Base-by-base conservation (phyloP, 2,888 invertebrate species). In the Lasius platythorax region DNA sequence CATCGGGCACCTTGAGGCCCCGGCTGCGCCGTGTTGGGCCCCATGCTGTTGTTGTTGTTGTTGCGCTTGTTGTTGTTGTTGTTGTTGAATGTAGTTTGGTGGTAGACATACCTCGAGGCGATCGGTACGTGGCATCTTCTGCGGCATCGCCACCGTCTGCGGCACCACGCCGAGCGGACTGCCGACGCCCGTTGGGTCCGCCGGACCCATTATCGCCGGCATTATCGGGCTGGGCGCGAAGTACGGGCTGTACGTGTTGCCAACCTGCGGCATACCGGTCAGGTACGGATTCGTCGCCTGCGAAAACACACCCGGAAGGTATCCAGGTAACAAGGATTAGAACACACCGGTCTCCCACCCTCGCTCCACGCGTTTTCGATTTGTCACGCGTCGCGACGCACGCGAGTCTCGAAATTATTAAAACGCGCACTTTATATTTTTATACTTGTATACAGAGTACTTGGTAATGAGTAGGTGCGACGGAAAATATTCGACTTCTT, bases 91-190 rank as follows among this genome's bases (percentile, higher is more conserved):
- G 94, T 94, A 92, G 93, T 93, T 94, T 92, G 94, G 93, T 93
- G 92, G 93, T 93, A 93, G 93, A 96, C 97, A 97, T 97, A 99
- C 99, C 98, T 99, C 99, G 96, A 99, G 97, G 96, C 99, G 97
- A 96, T 99, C 99, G 95, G 98, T 97, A 96, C 99, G 97, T 93
- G 98, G 98, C 97, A 98, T 97, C 96, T 99, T 99, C 96, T 98
- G 98, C 96, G 98, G 97, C 93, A 96, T 96, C 96, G 97, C 98
- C 95, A 97, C 98, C 95, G 97, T 97, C 96, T 98, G 98, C 95
- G 97, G 98, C 95, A 97, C 97, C 93, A 97, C 97, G 91, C 98
- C 98, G 93, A 98, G 96, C 91, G 98, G 98, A 94, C 98, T 98
- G 93, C 97, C 98, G 90, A 97, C 97, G 88, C 95, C 95, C 93